Evolutionary conservation across 2,888 invertebrate species (phyloP), one percentile per base, ranked within the genome.

Genomic region (Dendrolimus houi): DNA sequence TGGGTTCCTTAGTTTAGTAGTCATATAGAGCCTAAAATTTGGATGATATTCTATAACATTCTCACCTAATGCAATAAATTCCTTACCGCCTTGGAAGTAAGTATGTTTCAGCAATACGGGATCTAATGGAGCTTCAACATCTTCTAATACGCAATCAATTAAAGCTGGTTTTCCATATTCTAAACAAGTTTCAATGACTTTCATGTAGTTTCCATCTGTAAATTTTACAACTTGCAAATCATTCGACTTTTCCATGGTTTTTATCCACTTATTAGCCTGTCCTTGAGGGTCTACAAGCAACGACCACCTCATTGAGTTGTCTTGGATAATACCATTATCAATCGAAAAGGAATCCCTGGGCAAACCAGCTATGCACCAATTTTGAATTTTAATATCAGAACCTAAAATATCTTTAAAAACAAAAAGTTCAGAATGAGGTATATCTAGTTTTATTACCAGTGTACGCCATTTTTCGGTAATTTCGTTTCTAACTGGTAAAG

Each of bases 251-350:
- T 96, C 96, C 93, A 96, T 94, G 64, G 93, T 94, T 84, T 95
- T 95, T 29, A 96, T 93, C 96, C 96, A 97, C 77, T 94, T 94
- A 79, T 95, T 96, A 1, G 96, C 96, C 83, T 96, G 96, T 53
- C 94, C 94, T 85, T 96, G 96, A 1, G 96, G 96, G 85, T 97
- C 96, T 58, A 97, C 93, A 71, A 96, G 92, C 62, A 97, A 85
- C 8, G 96, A 96, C 95, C 94, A 95, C 59, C 94, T 90, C 80
- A 94, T 93, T 0, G 96, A 94, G 73, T 93, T 95, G 69, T 95
- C 94, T 81, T 95, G 94, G 70, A 97, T 96, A 56, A 97, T 95
- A 56, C 94, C 96, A 83, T 97, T 97, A 72, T 97, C 96, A 53
- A 94, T 94, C 1, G 96, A 96, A 85, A 96, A 96, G 8, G 92